These are phyloP conservation scores for Hermodice carunculata DNA, from an alignment of 2,888 invertebrate species.

Conservation along the genomic window DNA sequence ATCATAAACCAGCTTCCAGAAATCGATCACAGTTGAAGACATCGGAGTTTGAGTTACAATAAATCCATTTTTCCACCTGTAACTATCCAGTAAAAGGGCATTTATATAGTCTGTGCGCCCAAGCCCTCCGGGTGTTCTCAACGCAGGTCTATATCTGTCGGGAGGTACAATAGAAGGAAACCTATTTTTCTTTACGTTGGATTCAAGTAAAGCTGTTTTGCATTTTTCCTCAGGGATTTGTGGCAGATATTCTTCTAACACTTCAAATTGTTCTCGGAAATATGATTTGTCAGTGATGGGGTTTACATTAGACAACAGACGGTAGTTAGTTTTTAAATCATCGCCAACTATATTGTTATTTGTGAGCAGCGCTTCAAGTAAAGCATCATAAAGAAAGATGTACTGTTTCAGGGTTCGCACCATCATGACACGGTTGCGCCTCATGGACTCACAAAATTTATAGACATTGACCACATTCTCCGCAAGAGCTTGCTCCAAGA, in stretches of 20 bases:
- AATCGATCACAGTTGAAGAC: constrained; percentile 62
- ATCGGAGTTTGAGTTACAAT: constrained; percentile 68
- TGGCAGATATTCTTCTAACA: constrained; percentile 55
- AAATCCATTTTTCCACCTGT: constrained; percentile 50
- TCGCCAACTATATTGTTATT: constrained; percentile 53
- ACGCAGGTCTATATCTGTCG: constrained; percentile 48
- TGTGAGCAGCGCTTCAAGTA: constrained; percentile 64
- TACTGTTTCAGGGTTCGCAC: constrained; percentile 67
- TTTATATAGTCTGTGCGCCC: constrained; percentile 64
- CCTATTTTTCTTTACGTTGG: constrained; percentile 60
- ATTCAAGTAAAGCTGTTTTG: constrained; percentile 46
- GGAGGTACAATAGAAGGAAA: constrained; percentile 58
- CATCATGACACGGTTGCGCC: constrained; percentile 61
- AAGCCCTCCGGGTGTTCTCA: constrained; percentile 49
- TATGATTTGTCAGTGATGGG: constrained; percentile 53
- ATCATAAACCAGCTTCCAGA: constrained; percentile 68
- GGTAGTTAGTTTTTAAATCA: constrained; percentile 55
- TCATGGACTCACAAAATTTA: constrained; percentile 54
- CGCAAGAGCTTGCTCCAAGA: constrained; percentile 60
- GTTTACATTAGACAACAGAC: constrained; percentile 37
- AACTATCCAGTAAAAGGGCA: constrained; percentile 66
- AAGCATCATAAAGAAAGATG: constrained; percentile 64
- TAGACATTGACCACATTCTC: constrained; percentile 64
- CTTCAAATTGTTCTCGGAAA: constrained; percentile 57
- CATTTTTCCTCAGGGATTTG: constrained; percentile 42